These are phyloP conservation scores for Drosophila ananassae DNA, from an alignment of 1,140 invertebrate genomes.

Conservation along the genomic window DNA sequence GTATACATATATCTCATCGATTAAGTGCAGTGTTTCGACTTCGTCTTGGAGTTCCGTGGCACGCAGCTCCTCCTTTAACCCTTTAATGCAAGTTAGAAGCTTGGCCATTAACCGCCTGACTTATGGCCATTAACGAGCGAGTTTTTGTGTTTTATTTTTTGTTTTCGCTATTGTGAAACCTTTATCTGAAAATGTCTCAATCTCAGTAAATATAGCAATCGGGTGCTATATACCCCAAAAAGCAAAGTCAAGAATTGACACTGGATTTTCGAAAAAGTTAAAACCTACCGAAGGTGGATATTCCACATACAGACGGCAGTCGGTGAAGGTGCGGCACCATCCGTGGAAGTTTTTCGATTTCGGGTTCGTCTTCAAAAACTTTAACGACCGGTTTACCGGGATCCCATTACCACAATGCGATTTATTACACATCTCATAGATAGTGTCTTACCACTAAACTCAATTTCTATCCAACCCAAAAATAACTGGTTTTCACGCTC, in stretches of 20 bases:
- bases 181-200: background rate
- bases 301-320: background rate
- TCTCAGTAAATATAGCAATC: background rate
- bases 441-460: conserved; percentile 18
- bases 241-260: background rate
- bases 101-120: conserved; percentile 26
- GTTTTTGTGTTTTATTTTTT: conserved; percentile 1
- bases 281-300: background rate
- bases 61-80: conserved; percentile 17
- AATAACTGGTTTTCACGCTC: conserved; percentile 33
- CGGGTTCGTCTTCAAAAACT: conserved; percentile 21
- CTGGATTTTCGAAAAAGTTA: background rate
- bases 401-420: conserved; percentile 26
- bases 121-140: conserved; percentile 3
- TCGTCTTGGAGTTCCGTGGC: conserved; percentile 5
- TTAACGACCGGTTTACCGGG: conserved; percentile 28
- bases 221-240: background rate
- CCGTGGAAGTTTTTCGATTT: conserved; percentile 16
- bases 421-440: conserved; percentile 37
- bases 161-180: background rate
- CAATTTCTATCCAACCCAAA: conserved; percentile 14
- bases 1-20: conserved; percentile 22
- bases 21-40: conserved; percentile 37
- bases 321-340: background rate
- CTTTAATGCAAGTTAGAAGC: conserved; percentile 20